Evolutionary conservation across 2,797 vertebrate species (phyloP).

Genomic region (Netta rufina): DNA sequence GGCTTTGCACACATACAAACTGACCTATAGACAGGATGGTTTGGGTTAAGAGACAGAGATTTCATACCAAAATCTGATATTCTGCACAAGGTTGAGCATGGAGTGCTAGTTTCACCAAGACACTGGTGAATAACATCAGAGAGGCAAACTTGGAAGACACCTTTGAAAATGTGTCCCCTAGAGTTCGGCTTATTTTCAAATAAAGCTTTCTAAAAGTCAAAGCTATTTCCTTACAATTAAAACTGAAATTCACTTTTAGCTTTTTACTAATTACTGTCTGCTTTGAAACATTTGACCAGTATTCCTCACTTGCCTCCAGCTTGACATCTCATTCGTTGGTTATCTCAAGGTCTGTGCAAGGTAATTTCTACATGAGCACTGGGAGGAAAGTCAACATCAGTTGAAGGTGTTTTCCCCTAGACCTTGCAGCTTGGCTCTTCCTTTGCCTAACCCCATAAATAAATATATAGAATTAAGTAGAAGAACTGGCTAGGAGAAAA

Average conservation of each 20-base stretch:
- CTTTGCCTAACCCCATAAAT: neutral
- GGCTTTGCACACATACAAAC: neutral
- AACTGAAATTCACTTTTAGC: neutral
- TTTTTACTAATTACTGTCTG: neutral
- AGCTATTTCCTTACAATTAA: neutral
- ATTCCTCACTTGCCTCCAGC: neutral
- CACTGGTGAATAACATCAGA: fast-evolving
- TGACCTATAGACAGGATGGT: neutral
- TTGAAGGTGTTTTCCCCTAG: neutral
- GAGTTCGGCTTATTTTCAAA: neutral
- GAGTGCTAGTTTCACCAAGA: neutral
- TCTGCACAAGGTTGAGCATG: neutral
- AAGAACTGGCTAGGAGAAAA: neutral
- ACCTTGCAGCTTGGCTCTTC: neutral
- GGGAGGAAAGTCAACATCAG: neutral
- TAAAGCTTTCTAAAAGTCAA: neutral
- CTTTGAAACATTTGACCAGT: neutral
- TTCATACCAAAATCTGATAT: neutral
- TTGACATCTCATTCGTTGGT: neutral
- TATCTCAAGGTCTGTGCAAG: neutral
- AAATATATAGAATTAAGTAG: neutral
- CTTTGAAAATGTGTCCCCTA: neutral
- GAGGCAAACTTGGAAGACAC: neutral
- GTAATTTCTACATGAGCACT: neutral
- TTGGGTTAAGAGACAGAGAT: neutral